phyloP scores from a whole-genome alignment of 92 coral and sea anemone genomes.

The Heteractis magnifica region DNA sequence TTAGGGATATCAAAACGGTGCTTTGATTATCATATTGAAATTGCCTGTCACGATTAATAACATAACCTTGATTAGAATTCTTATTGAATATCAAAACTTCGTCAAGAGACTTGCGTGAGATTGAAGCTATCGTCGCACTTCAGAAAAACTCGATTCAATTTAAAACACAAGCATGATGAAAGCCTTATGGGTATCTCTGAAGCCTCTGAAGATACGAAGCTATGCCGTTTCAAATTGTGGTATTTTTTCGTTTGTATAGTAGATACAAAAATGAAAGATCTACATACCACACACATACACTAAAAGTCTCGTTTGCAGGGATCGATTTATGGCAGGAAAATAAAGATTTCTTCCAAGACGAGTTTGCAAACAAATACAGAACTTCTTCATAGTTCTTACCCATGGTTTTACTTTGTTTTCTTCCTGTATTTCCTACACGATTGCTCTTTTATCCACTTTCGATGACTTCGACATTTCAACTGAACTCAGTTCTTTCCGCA shows the following conservation, averaged over 20 bases:
- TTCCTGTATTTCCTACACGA: neutral
- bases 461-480: neutral
- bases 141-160: no score
- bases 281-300: no score
- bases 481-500: neutral
- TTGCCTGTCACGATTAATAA: neutral
- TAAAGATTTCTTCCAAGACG: no score
- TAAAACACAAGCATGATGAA: no score
- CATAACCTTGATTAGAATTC: neutral
- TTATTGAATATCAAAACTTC: neutral
- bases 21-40: neutral
- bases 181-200: no score
- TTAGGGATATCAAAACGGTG: neutral
- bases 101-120: neutral
- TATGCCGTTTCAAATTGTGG: no score
- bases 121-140: neutral
- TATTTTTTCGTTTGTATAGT: no score
- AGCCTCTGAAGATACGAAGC: no score
- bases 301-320: no score
- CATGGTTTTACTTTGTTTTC: neutral
- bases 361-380: no score
- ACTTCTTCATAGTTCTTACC: neutral
- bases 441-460: neutral
- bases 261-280: no score
- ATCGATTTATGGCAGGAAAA: no score